Evolutionary conservation across 2,113 vertebrate genomes (phyloP).

Genomic region (Atractosteus spatula): DNA sequence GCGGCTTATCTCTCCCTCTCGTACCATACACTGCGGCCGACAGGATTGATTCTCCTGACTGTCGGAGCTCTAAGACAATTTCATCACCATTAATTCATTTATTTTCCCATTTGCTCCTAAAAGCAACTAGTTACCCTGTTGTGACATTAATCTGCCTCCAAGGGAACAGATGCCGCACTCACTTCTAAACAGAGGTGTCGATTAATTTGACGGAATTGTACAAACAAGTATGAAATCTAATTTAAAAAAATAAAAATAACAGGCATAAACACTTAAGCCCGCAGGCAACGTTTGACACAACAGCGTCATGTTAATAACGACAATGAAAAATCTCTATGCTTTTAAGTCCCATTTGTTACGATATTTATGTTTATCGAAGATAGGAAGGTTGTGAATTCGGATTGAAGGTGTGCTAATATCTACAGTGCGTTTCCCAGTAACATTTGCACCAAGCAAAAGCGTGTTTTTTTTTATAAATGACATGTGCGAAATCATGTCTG

Average conservation of each 20-base stretch:
- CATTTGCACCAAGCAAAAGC: too few species aligned
- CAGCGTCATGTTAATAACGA: too few species aligned
- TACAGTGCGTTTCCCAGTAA: too few species aligned
- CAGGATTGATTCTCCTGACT: conserved; percentile 39
- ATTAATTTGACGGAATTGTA: background rate
- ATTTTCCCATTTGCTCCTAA: conserved; percentile 54
- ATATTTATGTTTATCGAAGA: too few species aligned
- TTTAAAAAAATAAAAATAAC: background rate
- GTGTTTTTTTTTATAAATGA: too few species aligned
- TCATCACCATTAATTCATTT: conserved; percentile 67
- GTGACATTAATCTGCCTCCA: conserved; percentile 31
- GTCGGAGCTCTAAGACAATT: conserved; percentile 48
- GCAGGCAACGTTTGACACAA: too few species aligned
- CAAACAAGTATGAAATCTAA: background rate
- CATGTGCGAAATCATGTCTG: too few species aligned
- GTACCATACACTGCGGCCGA: background rate
- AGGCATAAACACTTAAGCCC: too few species aligned
- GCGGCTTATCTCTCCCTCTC: conserved; percentile 56
- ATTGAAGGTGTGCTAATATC: too few species aligned
- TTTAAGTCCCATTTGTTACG: too few species aligned
- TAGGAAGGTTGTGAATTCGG: too few species aligned
- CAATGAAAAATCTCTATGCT: too few species aligned
- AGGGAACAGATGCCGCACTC: conserved; percentile 22
- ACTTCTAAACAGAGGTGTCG: background rate
- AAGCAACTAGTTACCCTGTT: conserved; percentile 60